phyloP scores from a whole-genome alignment of 2,797 vertebrate species.

The Helostoma temminkii region DNA sequence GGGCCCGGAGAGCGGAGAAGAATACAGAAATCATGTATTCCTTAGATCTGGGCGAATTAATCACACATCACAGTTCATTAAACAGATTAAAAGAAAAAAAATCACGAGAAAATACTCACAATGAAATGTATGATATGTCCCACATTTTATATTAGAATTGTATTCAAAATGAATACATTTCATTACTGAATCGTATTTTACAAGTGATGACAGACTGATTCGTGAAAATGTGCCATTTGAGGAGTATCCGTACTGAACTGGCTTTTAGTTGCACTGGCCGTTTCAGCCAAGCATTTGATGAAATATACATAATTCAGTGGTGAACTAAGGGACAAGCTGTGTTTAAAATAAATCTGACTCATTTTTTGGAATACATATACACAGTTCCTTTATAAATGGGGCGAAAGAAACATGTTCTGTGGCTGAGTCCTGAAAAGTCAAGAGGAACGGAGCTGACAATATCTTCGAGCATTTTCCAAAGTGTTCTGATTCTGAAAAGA shows the following conservation, averaged over 20 bases:
- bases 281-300: constrained; percentile 55
- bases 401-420: constrained; percentile 30
- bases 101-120: constrained; percentile 17
- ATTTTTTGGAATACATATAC: constrained; percentile 48
- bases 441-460: constrained; percentile 24
- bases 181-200: constrained; percentile 49
- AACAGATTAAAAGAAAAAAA: constrained; percentile 29
- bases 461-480: constrained; percentile 16
- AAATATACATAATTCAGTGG: constrained; percentile 62
- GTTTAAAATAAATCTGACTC: constrained; percentile 59
- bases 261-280: constrained; percentile 16
- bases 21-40: constrained; percentile 1
- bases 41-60: constrained; percentile 27
- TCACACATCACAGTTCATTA: constrained; percentile 3
- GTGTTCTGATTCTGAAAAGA: neutral
- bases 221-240: constrained; percentile 58
- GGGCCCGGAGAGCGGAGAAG: constrained; percentile 33
- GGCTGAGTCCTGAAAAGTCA: constrained; percentile 1
- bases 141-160: constrained; percentile 28
- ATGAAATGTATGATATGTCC: constrained; percentile 17
- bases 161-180: constrained; percentile 49
- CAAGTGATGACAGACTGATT: constrained; percentile 61
- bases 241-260: constrained; percentile 45
- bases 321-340: constrained; percentile 39
- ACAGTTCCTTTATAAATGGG: constrained; percentile 29